Evolutionary conservation across 2,113 vertebrate species (phyloP).

Genomic region (Cyanocitta stelleri): DNA sequence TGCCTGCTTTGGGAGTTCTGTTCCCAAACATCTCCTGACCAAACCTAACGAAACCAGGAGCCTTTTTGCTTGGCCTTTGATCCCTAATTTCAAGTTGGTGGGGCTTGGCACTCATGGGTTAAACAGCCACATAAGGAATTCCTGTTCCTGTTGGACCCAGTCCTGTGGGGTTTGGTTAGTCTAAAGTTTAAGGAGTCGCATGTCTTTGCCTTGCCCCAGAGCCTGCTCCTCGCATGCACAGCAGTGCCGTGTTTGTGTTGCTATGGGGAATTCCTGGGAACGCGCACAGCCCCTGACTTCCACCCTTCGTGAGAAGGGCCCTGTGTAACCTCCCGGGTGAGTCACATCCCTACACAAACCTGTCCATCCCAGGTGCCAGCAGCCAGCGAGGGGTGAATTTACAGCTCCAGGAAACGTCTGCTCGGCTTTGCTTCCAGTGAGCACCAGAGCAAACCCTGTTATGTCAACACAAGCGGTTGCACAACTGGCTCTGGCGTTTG

Average conservation of each 20-base stretch:
- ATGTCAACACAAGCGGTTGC: not conserved
- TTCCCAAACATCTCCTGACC: not conserved
- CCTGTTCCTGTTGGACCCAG: not conserved
- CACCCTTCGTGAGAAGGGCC: not conserved
- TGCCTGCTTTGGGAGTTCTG: not conserved
- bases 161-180: not conserved
- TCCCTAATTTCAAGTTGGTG: not conserved
- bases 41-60: not conserved
- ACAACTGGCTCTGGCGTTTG: not conserved
- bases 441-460: not conserved
- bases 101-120: not conserved
- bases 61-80: not conserved
- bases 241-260: not conserved
- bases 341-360: not conserved
- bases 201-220: not conserved
- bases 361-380: not conserved
- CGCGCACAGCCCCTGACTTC: not conserved
- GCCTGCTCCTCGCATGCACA: not conserved
- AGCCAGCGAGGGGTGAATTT: not conserved
- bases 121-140: not conserved
- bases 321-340: not conserved
- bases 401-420: conserved; percentile 8
- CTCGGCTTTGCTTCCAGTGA: not conserved
- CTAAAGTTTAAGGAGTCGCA: not conserved
- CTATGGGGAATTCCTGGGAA: not conserved